Base-by-base conservation (phyloP, 2,888 invertebrate genomes). In the Sminthurides aquaticus region DNA sequence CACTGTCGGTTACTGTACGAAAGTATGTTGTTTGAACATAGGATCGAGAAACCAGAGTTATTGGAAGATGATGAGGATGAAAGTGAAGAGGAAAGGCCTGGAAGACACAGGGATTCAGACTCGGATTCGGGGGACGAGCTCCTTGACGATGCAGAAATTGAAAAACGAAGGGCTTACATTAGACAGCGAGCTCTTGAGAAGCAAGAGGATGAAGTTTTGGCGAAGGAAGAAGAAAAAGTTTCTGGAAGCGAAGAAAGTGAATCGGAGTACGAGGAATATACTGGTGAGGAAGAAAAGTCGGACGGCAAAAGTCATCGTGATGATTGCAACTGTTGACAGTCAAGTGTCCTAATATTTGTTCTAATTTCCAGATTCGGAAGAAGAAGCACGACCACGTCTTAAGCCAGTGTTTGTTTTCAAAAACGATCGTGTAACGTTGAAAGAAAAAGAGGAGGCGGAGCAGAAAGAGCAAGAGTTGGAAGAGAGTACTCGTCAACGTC, bases 341-440 rank as follows among this genome's bases (percentile, higher is more conserved):
- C n/a, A n/a, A 11, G 55, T 18, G 15, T 18, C 20, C 55, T 54
- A 15, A 54, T 54, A 22, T 54, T 59, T 43, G 54, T 64, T 57
- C 8, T 43, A 20, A 54, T 70, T 29, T 64, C 77, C 43, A 29
- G 91, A 91, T 79, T 90, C 90, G 66, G 91, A 74, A 57, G 76
- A 91, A 78, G 95, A 95, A 76, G 88, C 90, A 65, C 91, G 91
- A 3, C 94, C 95, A 0, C 82, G 96, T 64, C 83, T 97, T 8
- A 97, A 96, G 77, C 97, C 96, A 0, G 90, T 97, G 0, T 97
- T 96, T 81, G 94, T 97, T 0, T 83, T 91, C 69, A 95, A 94
- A 74, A 87, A 88, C 65, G 97, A 99, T 76, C 84, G 99, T 65
- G 89, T 98, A 71, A 98, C 98, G 0, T 89, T 98, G 22, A 90